These are phyloP conservation scores for Leptinotarsa rubiginosa DNA, from an alignment of 2,888 invertebrate genomes.

Conservation along the genomic window DNA sequence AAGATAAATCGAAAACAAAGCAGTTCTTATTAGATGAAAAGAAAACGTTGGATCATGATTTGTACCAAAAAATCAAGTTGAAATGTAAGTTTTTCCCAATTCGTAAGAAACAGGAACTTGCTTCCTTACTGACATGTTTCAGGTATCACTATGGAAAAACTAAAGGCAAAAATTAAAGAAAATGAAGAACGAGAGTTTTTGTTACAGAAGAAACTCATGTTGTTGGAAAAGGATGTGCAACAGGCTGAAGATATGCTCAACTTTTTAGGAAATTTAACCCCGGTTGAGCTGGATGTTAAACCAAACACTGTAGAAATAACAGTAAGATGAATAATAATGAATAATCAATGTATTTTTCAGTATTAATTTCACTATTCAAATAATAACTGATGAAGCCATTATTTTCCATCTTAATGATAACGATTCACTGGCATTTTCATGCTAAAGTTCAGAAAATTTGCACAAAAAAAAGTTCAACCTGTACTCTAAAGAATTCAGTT, in stretches of 20 bases:
- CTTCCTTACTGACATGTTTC: slow-evolving; percentile 22
- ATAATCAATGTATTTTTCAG: neutral
- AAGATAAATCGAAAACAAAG: slow-evolving; percentile 39
- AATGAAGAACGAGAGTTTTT: slow-evolving; percentile 47
- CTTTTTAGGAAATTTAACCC: slow-evolving; percentile 46
- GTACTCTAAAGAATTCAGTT: too few relatives aligned
- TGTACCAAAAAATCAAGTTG: slow-evolving; percentile 44
- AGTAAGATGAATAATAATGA: slow-evolving; percentile 35
- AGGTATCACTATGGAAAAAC: slow-evolving; percentile 47
- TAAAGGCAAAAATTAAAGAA: slow-evolving; percentile 47
- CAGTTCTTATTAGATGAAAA: slow-evolving; percentile 40
- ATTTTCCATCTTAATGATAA: too few relatives aligned
- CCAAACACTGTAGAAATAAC: slow-evolving; percentile 44
- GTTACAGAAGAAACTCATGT: slow-evolving; percentile 44
- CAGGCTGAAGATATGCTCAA: slow-evolving; percentile 45
- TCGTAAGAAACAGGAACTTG: neutral
- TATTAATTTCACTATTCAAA: too few relatives aligned
- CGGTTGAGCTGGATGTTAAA: slow-evolving; percentile 48
- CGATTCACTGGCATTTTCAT: too few relatives aligned
- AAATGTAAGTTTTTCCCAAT: slow-evolving; percentile 39
- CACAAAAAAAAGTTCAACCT: too few relatives aligned
- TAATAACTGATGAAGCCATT: too few relatives aligned
- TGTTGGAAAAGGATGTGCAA: slow-evolving; percentile 40
- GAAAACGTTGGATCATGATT: slow-evolving; percentile 34
- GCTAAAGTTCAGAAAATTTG: too few relatives aligned